Evolutionary conservation across 2,797 vertebrate genomes (phyloP).

Genomic region (Champsocephalus gunnari): DNA sequence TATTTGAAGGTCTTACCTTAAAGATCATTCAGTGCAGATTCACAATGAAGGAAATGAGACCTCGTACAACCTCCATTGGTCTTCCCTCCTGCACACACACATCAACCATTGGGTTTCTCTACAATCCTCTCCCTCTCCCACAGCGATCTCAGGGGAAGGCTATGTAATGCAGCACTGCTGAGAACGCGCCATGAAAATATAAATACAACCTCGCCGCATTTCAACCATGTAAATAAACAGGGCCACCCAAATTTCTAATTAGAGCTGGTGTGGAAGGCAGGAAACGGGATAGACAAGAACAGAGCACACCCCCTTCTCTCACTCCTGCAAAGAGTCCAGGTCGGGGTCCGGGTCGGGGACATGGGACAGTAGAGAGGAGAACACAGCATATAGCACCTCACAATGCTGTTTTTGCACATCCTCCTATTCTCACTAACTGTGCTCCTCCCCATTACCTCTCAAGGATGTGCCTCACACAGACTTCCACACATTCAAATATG

Average conservation of each 20-base stretch:
- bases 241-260: slow-evolving; percentile 99
- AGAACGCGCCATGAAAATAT: slow-evolving; percentile 98
- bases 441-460: slow-evolving; percentile 28
- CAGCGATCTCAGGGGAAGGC: slow-evolving; percentile 85
- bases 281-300: slow-evolving; percentile 89
- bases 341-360: slow-evolving; percentile 45
- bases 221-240: slow-evolving; percentile 99
- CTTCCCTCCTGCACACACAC: slow-evolving; percentile 16
- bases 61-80: slow-evolving; percentile 41
- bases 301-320: slow-evolving; percentile 70
- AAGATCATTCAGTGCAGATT: slow-evolving; percentile 28
- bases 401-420: slow-evolving; percentile 9
- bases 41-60: slow-evolving; percentile 26
- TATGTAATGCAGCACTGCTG: slow-evolving; percentile 95
- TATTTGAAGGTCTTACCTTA: slow-evolving; percentile 15
- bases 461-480: slow-evolving; percentile 23
- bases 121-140: slow-evolving; percentile 66
- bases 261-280: slow-evolving; percentile 94
- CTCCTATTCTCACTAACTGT: background rate
- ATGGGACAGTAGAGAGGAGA: slow-evolving; percentile 43
- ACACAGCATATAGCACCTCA: slow-evolving; percentile 13
- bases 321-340: slow-evolving; percentile 50
- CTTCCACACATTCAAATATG: slow-evolving; percentile 36
- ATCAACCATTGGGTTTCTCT: slow-evolving; percentile 25
- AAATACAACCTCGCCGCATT: slow-evolving; percentile 94